A percentile compares a stretch with the other conserved stretches of the same genome.
phyloP scores from a whole-genome alignment of 2,113 vertebrate genomes.

The Rhinoptilus africanus region DNA sequence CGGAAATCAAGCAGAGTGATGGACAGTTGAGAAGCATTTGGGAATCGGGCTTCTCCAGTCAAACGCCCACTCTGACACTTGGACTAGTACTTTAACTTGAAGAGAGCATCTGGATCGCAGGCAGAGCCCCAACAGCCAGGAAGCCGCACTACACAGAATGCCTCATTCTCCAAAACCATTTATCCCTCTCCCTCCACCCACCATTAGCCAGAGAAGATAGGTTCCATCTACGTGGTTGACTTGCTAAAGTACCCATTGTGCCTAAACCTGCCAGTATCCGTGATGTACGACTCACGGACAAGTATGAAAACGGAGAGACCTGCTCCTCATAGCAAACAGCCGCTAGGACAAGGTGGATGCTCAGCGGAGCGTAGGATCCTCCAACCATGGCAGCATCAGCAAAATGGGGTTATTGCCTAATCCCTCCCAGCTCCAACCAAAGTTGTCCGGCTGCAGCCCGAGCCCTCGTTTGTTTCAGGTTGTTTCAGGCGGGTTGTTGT shows the following conservation, averaged over 20 bases:
- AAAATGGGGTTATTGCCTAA: background rate
- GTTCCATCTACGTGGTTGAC: background rate
- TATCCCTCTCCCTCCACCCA: background rate
- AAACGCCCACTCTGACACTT: accelerated
- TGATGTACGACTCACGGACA: background rate
- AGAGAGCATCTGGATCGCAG: accelerated
- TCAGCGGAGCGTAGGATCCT: background rate
- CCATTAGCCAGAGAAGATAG: background rate
- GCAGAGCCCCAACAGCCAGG: background rate
- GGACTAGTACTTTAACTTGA: background rate
- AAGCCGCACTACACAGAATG: background rate
- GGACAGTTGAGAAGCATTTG: accelerated
- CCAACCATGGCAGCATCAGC: background rate
- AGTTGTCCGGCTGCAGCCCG: background rate
- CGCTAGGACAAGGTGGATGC: background rate
- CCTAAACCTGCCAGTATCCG: background rate
- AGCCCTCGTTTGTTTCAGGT: conserved; percentile 48
- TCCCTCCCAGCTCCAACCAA: background rate
- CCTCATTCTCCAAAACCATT: background rate
- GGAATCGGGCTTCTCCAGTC: accelerated
- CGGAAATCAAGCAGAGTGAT: background rate
- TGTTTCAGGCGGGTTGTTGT: conserved; percentile 50
- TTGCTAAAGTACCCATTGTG: background rate
- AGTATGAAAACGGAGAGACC: background rate
- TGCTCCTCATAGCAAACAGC: background rate